phyloP scores from a whole-genome alignment of 2,888 invertebrate species.

The Epinotia demarniana region DNA sequence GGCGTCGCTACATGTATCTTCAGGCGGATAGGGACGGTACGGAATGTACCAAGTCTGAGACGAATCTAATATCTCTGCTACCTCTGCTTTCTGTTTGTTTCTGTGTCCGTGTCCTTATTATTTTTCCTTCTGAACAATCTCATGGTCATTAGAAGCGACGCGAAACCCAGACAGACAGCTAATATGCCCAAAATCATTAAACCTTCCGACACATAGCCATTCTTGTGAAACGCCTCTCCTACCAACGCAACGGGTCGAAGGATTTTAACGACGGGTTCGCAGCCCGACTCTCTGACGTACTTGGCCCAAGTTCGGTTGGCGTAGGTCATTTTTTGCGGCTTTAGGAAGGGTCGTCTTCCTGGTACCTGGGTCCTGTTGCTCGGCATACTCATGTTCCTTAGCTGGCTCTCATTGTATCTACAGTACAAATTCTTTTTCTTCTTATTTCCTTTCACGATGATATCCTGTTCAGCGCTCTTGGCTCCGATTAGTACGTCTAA shows the following conservation, averaged over 20 bases:
- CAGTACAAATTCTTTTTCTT: slow-evolving; percentile 87
- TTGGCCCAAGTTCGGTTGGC: slow-evolving; percentile 89
- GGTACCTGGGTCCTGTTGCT: slow-evolving; percentile 78
- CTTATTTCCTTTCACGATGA: slow-evolving; percentile 86
- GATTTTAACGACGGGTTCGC: slow-evolving; percentile 82
- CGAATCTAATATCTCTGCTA: slow-evolving; percentile 54
- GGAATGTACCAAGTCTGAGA: slow-evolving; percentile 10
- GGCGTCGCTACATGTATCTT: slow-evolving; percentile 13
- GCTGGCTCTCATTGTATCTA: slow-evolving; percentile 85
- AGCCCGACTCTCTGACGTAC: slow-evolving; percentile 87
- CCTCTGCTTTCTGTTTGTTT: slow-evolving; percentile 69
- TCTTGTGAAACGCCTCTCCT: slow-evolving; percentile 58
- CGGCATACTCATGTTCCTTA: slow-evolving; percentile 77
- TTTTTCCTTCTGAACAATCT: slow-evolving; percentile 64
- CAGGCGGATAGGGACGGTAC: slow-evolving; percentile 46
- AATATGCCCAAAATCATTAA: slow-evolving; percentile 69
- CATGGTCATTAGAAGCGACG: slow-evolving; percentile 72
- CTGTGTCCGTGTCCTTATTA: slow-evolving; percentile 59
- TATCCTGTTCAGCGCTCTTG: slow-evolving; percentile 86
- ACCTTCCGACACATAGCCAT: slow-evolving; percentile 59
- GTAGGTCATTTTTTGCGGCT: slow-evolving; percentile 83
- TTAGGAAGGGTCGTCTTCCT: slow-evolving; percentile 83
- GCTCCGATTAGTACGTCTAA: slow-evolving; percentile 87
- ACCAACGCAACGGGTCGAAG: slow-evolving; percentile 74
- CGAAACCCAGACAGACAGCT: slow-evolving; percentile 63